A percentile compares a stretch with the other conserved stretches of the same genome.
Conservation (phyloP, 1,140 invertebrate species). For the Aphelenchoides fujianensis region DNA sequence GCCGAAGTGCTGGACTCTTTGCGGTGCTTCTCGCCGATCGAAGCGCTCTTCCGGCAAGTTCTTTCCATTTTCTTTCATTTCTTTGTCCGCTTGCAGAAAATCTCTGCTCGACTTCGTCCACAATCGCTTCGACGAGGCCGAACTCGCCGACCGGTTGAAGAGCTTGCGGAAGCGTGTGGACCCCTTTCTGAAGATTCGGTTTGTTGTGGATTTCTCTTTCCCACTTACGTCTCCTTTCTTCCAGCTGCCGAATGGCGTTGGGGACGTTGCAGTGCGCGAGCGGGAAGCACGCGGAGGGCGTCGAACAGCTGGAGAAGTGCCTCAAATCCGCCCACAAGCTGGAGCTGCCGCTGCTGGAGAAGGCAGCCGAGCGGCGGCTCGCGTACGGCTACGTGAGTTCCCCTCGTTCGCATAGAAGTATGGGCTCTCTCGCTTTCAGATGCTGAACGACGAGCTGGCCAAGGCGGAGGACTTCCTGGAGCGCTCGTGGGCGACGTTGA, state of each 20-base stretch:
- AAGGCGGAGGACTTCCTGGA: background rate
- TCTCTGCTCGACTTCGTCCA: slow-evolving; percentile 9
- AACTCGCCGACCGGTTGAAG: slow-evolving; percentile 3
- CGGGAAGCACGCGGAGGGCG: background rate
- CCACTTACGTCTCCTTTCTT: no score
- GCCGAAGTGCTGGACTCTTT: background rate
- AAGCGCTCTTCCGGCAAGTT: slow-evolving; percentile 1
- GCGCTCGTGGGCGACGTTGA: background rate
- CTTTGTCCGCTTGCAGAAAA: background rate
- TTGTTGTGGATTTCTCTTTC: no score
- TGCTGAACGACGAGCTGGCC: background rate
- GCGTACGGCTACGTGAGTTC: slow-evolving; percentile 11
- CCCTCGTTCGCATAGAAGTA: background rate
- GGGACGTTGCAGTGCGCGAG: slow-evolving; percentile 8
- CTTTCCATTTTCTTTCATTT: background rate
- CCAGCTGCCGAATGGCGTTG: slow-evolving; percentile 10
- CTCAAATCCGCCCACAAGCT: slow-evolving; percentile 2
- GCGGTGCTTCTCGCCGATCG: background rate
- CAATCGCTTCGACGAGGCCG: slow-evolving; percentile 1
- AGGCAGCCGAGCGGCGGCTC: background rate
- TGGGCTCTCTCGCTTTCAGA: slow-evolving; percentile 5
- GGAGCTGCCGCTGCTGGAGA: background rate
- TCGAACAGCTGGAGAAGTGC: slow-evolving; percentile 4
- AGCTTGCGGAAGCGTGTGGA: slow-evolving; percentile 8
- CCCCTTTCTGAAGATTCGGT: slow-evolving; percentile 10